Evolutionary conservation across 2,113 vertebrate species (phyloP).

Genomic region (Cebus imitator): DNA sequence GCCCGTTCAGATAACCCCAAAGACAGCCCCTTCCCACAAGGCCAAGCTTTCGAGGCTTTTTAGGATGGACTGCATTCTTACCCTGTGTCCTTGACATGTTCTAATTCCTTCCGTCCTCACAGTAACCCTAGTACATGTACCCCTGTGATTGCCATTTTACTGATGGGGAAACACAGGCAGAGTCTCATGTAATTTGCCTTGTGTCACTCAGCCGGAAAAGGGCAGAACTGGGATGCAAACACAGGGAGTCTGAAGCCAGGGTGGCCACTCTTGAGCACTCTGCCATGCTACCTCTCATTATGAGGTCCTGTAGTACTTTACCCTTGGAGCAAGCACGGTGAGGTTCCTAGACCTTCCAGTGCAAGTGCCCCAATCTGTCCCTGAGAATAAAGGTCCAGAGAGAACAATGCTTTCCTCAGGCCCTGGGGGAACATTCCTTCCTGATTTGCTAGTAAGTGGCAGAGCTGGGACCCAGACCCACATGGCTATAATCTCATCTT

Average conservation of each 20-base stretch:
- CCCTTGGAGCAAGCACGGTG: background rate
- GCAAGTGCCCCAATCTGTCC: background rate
- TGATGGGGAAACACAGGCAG: background rate
- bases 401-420: background rate
- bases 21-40: too few species aligned
- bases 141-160: background rate
- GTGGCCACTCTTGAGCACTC: rapidly evolving
- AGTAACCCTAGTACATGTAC: rapidly evolving
- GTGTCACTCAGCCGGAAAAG: rapidly evolving
- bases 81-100: background rate
- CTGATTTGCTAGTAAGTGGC: background rate
- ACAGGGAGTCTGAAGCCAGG: background rate
- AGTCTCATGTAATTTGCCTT: too few species aligned
- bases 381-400: background rate
- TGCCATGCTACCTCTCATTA: rapidly evolving
- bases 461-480: background rate
- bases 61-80: background rate
- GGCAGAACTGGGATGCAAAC: background rate
- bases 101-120: background rate
- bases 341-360: background rate
- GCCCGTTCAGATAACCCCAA: too few species aligned
- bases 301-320: background rate
- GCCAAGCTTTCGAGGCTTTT: too few species aligned
- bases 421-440: background rate
- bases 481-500: background rate